Evolutionary conservation across 2,113 vertebrate genomes (phyloP).

Genomic region (Capreolus pygargus): DNA sequence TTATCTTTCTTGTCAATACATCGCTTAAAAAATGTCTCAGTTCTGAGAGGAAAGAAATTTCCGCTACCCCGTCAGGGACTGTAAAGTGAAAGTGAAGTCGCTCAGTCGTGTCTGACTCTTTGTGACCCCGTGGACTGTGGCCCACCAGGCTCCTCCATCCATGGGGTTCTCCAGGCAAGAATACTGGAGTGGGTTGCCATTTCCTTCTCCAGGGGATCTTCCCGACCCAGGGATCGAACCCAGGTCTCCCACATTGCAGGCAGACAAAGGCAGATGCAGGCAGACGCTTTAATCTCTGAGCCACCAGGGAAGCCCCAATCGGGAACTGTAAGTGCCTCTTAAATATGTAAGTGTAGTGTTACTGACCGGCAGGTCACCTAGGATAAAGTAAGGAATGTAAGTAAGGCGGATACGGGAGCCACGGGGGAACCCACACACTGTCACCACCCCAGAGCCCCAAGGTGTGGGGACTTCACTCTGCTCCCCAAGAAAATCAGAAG

Average conservation of each 20-base stretch:
- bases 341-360: neutral
- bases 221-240: no score
- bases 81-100: neutral
- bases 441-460: conserved; percentile 69
- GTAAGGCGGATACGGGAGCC: conserved; percentile 27
- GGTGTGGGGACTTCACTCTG: conserved; percentile 71
- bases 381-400: neutral
- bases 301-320: neutral
- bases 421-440: conserved; percentile 56
- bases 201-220: no score
- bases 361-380: neutral
- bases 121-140: no score
- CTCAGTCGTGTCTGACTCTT: no score
- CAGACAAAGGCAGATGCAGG: no score
- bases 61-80: neutral
- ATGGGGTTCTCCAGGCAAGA: no score
- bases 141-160: no score
- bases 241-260: no score
- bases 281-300: no score
- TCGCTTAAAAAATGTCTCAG: neutral
- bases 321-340: neutral
- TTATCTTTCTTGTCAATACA: neutral
- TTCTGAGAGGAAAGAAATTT: neutral
- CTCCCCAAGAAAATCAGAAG: conserved; percentile 76
- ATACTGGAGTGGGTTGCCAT: no score